Evolutionary conservation across 2,888 invertebrate species (phyloP).

Genomic region (Acanthopleura granulata): DNA sequence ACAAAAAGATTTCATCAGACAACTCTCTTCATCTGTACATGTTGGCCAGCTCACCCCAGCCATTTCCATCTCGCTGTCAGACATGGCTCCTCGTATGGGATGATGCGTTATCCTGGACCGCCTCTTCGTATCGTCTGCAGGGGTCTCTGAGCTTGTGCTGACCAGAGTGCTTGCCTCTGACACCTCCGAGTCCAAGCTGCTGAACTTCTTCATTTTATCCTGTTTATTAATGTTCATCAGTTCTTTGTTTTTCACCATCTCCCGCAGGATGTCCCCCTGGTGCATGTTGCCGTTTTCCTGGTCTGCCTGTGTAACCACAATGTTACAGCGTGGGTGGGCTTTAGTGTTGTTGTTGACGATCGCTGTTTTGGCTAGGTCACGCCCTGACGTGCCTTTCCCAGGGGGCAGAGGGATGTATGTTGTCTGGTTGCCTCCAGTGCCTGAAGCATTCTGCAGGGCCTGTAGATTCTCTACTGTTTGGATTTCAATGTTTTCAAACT

Average conservation of each 20-base stretch:
- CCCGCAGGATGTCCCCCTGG: slow-evolving; percentile 91
- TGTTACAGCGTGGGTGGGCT: slow-evolving; percentile 43
- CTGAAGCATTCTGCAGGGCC: slow-evolving; percentile 9
- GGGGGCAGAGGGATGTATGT: slow-evolving; percentile 12
- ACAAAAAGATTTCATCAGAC: too few relatives aligned
- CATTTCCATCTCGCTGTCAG: slow-evolving; percentile 93
- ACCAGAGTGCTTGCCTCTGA: slow-evolving; percentile 72
- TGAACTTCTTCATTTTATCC: slow-evolving; percentile 75
- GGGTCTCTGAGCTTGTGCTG: slow-evolving; percentile 60
- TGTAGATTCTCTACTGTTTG: slow-evolving; percentile 23
- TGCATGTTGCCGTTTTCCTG: slow-evolving; percentile 31
- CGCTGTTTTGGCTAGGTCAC: slow-evolving; percentile 4
- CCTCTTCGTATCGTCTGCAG: slow-evolving; percentile 42
- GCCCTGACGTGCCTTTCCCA: slow-evolving; percentile 7
- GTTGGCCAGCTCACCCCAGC: slow-evolving; percentile 79
- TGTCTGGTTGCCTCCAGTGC: not conserved
- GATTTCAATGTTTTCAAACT: slow-evolving; percentile 68
- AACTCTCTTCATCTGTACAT: not conserved
- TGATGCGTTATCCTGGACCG: slow-evolving; percentile 75
- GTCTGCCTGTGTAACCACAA: slow-evolving; percentile 51
- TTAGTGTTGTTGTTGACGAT: slow-evolving; percentile 13
- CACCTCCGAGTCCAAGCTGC: slow-evolving; percentile 92
- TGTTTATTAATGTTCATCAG: slow-evolving; percentile 73
- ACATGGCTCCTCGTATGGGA: slow-evolving; percentile 84
- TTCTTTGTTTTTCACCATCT: slow-evolving; percentile 92